Percentiles rank a stretch among this genome's conserved stretches.
Evolutionary conservation across 2,888 invertebrate species (phyloP).

Genomic region (Nomada lathburiana): DNA sequence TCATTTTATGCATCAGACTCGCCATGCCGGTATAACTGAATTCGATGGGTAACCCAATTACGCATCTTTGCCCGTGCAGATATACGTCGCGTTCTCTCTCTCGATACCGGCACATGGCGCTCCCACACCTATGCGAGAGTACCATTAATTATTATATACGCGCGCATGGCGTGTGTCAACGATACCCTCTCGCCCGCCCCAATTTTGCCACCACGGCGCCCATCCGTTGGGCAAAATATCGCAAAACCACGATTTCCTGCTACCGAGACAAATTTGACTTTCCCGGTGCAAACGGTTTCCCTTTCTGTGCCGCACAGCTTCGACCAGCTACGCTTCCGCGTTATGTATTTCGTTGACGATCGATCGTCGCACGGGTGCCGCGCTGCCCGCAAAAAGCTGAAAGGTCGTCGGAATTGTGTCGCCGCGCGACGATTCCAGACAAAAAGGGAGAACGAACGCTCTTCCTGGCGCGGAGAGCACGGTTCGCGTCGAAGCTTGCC

Average conservation of each 20-base stretch:
- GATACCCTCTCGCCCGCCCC: constrained; percentile 47
- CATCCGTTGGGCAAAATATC: constrained; percentile 12
- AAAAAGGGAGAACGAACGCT: constrained; percentile 5
- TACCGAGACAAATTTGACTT: constrained; percentile 11
- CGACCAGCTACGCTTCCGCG: constrained; percentile 18
- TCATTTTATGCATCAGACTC: constrained; percentile 85
- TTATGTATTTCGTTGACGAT: constrained; percentile 13
- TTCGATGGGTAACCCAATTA: constrained; percentile 84
- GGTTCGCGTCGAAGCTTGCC: constrained; percentile 1
- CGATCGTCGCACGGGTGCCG: constrained; percentile 8
- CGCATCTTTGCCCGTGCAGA: constrained; percentile 82
- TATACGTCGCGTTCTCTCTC: constrained; percentile 68
- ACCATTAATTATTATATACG: constrained; percentile 73
- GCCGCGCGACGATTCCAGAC: not conserved
- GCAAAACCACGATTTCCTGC: constrained; percentile 9
- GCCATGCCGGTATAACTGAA: constrained; percentile 83
- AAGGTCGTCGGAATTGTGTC: constrained; percentile 12
- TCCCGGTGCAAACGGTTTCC: constrained; percentile 41
- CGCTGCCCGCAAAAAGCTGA: constrained; percentile 1
- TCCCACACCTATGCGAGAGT: constrained; percentile 68
- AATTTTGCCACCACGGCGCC: constrained; percentile 10
- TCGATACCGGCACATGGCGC: constrained; percentile 45
- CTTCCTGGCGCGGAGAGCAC: not conserved
- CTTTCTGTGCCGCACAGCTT: constrained; percentile 24
- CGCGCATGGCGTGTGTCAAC: constrained; percentile 65